Evolutionary conservation across 2,888 invertebrate genomes (phyloP), one percentile per base, ranked within the genome.

Genomic region (Eutolmus rufibarbis): DNA sequence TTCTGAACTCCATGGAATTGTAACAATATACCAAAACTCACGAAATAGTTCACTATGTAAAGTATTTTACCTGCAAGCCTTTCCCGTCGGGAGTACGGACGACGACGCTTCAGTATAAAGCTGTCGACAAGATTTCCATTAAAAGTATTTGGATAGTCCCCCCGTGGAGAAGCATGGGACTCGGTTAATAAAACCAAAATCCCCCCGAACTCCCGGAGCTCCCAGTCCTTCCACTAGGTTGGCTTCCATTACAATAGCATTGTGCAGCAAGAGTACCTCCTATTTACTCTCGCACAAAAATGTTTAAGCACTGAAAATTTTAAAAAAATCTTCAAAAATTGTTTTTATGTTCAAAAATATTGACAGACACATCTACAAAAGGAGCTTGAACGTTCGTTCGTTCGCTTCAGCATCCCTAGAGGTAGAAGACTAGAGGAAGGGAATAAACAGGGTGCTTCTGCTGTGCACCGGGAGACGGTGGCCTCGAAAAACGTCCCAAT

Each of bases 401-500:
- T 31, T 74, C 74, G 74, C 34, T 5, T 74, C 31, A 28, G 31
- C 34, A 74, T 74, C 31, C 74, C 31, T 74, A 14, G 74, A 31
- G n/a, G 2, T n/a, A n/a, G 19, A n/a, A 9, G 23, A 23, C n/a
- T 19, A 9, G 5, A 31, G 74, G 23, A 56, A 31, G 19, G 46
- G 46, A 9, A 46, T 79, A 79, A 46, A 19, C 43, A 40, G n/a
- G 31, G 19, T 37, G 14, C 23, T 77, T 12, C n/a, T 40, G 19
- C 19, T 77, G 37, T 34, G 77, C 19, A 19, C 14, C 12, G 19
- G 34, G 77, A 77, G 19, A 40, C 12, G 46, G 28, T 31, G 46
- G 79, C 31, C 82, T 43, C 57, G 43, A 51, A 51, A 82, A 43
- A 56, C 31, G 56, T 56, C 56, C 56, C 56, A 82, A 82, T 82